Percentiles rank a stretch among this genome's conserved stretches.
These are phyloP conservation scores for Drosophila limbata DNA, from an alignment of 2,888 invertebrate genomes.

Conservation along the genomic window DNA sequence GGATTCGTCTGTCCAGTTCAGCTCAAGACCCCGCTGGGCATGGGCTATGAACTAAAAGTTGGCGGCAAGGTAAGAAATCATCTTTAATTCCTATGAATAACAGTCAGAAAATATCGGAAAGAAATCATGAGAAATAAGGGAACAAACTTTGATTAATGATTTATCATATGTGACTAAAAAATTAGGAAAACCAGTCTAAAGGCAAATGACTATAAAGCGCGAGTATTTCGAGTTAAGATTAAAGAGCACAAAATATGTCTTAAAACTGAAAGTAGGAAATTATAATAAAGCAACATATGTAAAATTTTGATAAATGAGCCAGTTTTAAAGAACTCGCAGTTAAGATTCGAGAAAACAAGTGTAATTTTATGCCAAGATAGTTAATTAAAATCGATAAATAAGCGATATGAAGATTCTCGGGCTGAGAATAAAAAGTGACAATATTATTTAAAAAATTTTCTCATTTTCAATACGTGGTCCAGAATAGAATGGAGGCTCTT, in stretches of 20 bases:
- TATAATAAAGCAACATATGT: neutral
- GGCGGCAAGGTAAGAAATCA: conserved; percentile 88
- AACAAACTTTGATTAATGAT: conserved; percentile 2
- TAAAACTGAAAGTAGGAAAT: neutral
- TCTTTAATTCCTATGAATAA: neutral
- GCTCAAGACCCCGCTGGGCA: conserved; percentile 91
- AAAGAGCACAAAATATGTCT: neutral
- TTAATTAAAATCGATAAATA: neutral
- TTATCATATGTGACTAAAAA: conserved; percentile 5
- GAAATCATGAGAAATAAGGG: neutral
- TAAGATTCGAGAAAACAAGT: neutral
- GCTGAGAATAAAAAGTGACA: neutral
- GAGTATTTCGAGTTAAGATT: neutral
- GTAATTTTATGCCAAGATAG: neutral
- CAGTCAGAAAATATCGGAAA: neutral
- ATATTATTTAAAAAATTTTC: too few relatives aligned
- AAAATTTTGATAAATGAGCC: too few relatives aligned
- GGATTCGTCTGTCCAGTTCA: conserved; percentile 96
- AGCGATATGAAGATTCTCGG: neutral
- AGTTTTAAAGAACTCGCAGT: neutral
- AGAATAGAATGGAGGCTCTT: too few relatives aligned
- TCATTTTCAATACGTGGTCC: too few relatives aligned
- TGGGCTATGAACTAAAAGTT: conserved; percentile 93
- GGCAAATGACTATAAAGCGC: neutral
- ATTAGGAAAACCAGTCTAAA: neutral